Conservation (phyloP, 2,888 invertebrate species). For the Erebia epiphron region DNA sequence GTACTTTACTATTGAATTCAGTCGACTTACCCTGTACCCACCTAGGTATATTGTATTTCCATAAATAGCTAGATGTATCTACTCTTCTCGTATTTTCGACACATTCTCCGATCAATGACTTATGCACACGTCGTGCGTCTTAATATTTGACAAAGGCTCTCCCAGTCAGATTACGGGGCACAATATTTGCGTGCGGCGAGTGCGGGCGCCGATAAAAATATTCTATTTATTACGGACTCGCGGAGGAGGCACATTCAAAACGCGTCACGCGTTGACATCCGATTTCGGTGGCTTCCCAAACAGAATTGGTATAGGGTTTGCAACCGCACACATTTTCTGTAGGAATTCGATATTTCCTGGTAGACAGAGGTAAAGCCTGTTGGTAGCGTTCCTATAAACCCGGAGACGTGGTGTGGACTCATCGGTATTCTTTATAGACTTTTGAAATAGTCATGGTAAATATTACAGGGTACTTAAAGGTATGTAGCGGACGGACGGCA, state of each 20-base stretch:
- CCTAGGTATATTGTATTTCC: neutral
- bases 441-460: too few species aligned
- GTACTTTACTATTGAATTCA: neutral
- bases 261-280: constrained; percentile 77
- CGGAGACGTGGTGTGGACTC: too few species aligned
- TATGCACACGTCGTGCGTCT: constrained; percentile 43
- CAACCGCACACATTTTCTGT: neutral
- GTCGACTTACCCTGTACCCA: neutral
- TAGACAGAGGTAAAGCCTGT: too few species aligned
- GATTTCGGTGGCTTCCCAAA: constrained; percentile 64
- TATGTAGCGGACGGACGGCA: too few species aligned
- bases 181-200: constrained; percentile 71
- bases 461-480: too few species aligned
- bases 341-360: neutral
- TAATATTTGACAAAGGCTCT: constrained; percentile 47
- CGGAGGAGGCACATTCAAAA: constrained; percentile 69
- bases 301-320: constrained; percentile 39
- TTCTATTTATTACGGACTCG: constrained; percentile 77
- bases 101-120: constrained; percentile 40
- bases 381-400: too few species aligned
- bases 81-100: neutral
- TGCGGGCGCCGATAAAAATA: constrained; percentile 79
- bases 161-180: constrained; percentile 55
- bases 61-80: neutral
- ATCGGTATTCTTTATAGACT: too few species aligned